Evolutionary conservation across 1,140 invertebrate genomes (phyloP).

Genomic region (Trachelipus rathkii): DNA sequence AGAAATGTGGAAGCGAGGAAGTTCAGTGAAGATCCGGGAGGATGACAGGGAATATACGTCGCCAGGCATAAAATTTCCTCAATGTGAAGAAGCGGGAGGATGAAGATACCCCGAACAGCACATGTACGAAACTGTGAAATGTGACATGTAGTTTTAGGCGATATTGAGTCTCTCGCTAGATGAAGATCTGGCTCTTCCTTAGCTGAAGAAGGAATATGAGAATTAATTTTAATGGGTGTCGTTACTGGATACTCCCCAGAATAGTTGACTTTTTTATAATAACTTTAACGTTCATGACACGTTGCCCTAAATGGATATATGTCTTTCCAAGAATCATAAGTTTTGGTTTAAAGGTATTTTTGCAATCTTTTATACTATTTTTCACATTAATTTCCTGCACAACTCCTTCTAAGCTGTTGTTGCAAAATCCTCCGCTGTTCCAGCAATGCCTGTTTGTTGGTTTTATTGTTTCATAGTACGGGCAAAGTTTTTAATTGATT

Average conservation of each 20-base stretch:
- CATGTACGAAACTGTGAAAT: too few species aligned
- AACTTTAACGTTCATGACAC: constrained; percentile 49
- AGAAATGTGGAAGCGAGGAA: too few species aligned
- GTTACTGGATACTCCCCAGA: neutral
- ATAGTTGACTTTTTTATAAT: constrained; percentile 43
- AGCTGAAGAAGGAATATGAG: neutral
- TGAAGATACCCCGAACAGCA: too few species aligned
- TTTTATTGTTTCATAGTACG: constrained; percentile 66
- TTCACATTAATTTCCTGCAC: constrained; percentile 64
- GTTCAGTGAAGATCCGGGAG: too few species aligned
- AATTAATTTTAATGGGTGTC: neutral
- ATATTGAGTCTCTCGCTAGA: too few species aligned
- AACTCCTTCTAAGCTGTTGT: constrained; percentile 59
- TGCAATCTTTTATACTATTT: constrained; percentile 71
- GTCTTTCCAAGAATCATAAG: constrained; percentile 63
- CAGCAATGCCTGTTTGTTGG: constrained; percentile 73
- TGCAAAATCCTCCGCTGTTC: constrained; percentile 95
- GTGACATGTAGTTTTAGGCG: too few species aligned
- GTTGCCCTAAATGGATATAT: constrained; percentile 50
- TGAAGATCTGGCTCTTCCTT: too few species aligned
- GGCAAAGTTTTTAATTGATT: constrained; percentile 82
- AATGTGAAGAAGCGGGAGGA: too few species aligned
- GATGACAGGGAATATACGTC: too few species aligned
- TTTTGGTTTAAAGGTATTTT: constrained; percentile 78
- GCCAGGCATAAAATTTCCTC: too few species aligned